Evolutionary conservation across 2,113 vertebrate genomes (phyloP).

Genomic region (Orthonyx spaldingii): DNA sequence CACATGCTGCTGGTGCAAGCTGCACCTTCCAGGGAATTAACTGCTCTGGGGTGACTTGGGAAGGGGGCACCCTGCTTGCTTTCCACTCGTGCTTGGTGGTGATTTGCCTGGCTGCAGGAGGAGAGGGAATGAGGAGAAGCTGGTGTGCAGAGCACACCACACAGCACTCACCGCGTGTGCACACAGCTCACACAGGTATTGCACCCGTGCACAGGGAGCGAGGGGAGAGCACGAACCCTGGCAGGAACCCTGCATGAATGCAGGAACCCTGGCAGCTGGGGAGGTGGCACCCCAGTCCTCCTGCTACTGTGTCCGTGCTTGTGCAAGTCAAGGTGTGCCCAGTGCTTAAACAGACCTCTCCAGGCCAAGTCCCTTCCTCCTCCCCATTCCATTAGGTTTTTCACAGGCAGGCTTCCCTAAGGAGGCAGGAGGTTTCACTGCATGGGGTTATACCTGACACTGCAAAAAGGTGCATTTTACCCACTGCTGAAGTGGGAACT

Average conservation of each 20-base stretch:
- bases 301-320: too few species aligned
- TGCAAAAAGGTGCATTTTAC: background rate
- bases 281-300: background rate
- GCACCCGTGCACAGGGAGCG: rapidly evolving
- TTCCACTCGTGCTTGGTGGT: background rate
- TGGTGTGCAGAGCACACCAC: background rate
- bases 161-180: rapidly evolving
- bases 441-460: background rate
- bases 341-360: background rate
- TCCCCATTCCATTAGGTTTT: background rate
- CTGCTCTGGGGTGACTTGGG: background rate
- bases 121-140: background rate
- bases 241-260: background rate
- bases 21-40: background rate
- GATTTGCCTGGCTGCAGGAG: background rate
- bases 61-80: background rate
- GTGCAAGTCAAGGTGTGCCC: background rate
- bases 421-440: background rate
- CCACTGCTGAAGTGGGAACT: background rate
- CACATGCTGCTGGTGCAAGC: background rate
- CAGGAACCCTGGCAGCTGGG: background rate
- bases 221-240: background rate
- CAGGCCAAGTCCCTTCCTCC: background rate
- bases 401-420: background rate
- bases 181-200: rapidly evolving